Base-by-base conservation (phyloP, 2,113 vertebrate genomes). In the Calyptomena viridis region DNA sequence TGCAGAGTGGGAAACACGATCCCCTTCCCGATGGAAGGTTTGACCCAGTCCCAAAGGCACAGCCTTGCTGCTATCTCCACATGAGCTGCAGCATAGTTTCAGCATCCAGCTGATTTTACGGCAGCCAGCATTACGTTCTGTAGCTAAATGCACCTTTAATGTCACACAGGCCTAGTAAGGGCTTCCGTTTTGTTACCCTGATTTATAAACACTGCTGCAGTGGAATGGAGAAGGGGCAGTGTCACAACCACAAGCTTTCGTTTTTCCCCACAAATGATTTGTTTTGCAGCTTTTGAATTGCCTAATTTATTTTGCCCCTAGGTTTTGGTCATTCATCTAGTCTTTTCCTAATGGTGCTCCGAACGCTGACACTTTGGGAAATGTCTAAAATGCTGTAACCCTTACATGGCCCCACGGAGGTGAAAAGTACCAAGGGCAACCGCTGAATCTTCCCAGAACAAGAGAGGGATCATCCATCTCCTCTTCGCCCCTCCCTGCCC, bases 281-380 rank as follows among this genome's bases (percentile, higher is more conserved):
- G 39, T 92, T 92, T 87, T 84, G 88, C 73, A 67, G 78, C 73
- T 78, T 90, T 77, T 84, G 73, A 95, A 84, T 69, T 64, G 79
- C 50, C 94, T 87, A 96, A 96, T 97, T 95, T 93, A 92, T 95
- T 95, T 96, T 90, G 84, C 78, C 93, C 80, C 95, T 93, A 18
- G 5, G 13, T 94, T 95, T 76, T 93, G 89, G 73, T 76, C 95
- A 96, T 97, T 84, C 79, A 94, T 97, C 94, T 97, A 73, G 15
- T 71, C 62, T 78, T 39, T 50, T 75, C 81, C 35, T 97, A 97
- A 97, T 93, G 92, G 91, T 37, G 81, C 81, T 95, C 92, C 23
- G 3, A 88, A 90, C 5, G 7, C 84, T 95, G 95, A 91, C 93
- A 91, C 66, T 93, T 91, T n/a, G 82, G 78, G 89, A 94, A 89